A percentile compares a stretch with the other conserved stretches of the same genome.
These are phyloP conservation scores for Pterocles burchelli DNA, from an alignment of 2,113 vertebrate genomes.

Conservation along the genomic window DNA sequence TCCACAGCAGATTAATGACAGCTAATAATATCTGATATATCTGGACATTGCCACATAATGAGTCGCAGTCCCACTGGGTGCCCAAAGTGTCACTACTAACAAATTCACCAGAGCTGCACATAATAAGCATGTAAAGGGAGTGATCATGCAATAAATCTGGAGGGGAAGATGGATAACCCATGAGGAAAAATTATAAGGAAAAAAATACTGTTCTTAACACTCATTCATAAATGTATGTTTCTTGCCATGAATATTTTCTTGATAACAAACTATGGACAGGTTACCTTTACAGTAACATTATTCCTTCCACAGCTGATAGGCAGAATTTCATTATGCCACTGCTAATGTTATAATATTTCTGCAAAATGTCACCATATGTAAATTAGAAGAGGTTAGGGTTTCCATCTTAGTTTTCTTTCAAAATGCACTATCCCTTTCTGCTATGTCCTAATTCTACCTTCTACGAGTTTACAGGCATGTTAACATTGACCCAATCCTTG, in stretches of 20 bases:
- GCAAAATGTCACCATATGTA: constrained; percentile 99
- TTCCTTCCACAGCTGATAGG: constrained; percentile 93
- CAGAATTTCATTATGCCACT: constrained; percentile 97
- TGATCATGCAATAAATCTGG: constrained; percentile 91
- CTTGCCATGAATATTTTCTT: constrained; percentile 88
- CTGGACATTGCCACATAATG: constrained; percentile 98
- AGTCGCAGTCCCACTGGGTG: constrained; percentile 96
- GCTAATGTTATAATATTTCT: constrained; percentile 97
- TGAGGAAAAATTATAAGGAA: constrained; percentile 69
- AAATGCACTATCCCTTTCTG: constrained; percentile 74
- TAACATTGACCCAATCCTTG: background rate
- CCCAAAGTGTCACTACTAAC: constrained; percentile 97
- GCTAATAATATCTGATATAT: constrained; percentile 99
- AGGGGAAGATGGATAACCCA: constrained; percentile 88
- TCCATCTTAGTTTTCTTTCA: constrained; percentile 88
- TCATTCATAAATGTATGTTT: constrained; percentile 83
- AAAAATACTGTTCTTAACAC: constrained; percentile 84
- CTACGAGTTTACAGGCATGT: background rate
- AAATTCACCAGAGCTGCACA: constrained; percentile 89
- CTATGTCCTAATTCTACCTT: background rate
- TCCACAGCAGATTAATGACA: constrained; percentile 98
- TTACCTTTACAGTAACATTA: constrained; percentile 99
- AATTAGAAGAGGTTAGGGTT: constrained; percentile 87
- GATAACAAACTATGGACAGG: constrained; percentile 92
- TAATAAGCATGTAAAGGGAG: constrained; percentile 98